A percentile compares a stretch with the other conserved stretches of the same genome.
Conservation (phyloP, 2,113 vertebrate genomes). For the Ramphastos sulfuratus region DNA sequence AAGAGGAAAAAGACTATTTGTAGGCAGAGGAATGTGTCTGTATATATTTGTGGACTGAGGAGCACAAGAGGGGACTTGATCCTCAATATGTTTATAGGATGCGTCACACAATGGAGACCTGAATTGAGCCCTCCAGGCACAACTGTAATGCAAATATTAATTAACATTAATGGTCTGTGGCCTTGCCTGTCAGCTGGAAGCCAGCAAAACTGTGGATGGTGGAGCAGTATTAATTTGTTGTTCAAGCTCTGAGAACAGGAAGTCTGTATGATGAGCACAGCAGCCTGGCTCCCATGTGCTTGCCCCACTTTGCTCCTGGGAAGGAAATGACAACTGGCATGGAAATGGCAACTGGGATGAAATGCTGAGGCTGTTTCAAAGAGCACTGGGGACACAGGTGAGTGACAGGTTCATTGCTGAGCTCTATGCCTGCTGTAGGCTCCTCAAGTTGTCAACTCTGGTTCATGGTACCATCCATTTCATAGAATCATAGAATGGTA, state of each 20-base stretch:
- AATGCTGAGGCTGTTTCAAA: not conserved
- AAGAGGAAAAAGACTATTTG: conserved; percentile 14
- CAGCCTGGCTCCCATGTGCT: rapidly evolving
- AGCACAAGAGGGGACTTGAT: not conserved
- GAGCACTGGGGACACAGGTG: not conserved
- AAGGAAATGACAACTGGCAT: not conserved
- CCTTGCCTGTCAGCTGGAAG: conserved; percentile 58
- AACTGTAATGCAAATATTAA: conserved; percentile 67
- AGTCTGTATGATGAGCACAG: not conserved
- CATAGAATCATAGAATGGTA: no score
- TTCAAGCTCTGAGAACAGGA: not conserved
- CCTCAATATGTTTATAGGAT: conserved; percentile 23
- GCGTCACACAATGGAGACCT: not conserved
- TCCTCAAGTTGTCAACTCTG: not conserved
- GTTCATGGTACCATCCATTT: not conserved
- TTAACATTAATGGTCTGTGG: conserved; percentile 61
- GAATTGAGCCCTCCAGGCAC: conserved; percentile 43
- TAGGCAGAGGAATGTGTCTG: conserved; percentile 12
- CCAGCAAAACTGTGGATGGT: not conserved
- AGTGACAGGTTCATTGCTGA: not conserved
- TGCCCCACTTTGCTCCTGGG: not conserved
- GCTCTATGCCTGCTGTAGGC: not conserved
- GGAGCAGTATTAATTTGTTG: conserved; percentile 5
- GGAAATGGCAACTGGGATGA: not conserved
- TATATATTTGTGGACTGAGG: not conserved